phyloP scores from a whole-genome alignment of 2,888 invertebrate species.

The Oasisia sp. region DNA sequence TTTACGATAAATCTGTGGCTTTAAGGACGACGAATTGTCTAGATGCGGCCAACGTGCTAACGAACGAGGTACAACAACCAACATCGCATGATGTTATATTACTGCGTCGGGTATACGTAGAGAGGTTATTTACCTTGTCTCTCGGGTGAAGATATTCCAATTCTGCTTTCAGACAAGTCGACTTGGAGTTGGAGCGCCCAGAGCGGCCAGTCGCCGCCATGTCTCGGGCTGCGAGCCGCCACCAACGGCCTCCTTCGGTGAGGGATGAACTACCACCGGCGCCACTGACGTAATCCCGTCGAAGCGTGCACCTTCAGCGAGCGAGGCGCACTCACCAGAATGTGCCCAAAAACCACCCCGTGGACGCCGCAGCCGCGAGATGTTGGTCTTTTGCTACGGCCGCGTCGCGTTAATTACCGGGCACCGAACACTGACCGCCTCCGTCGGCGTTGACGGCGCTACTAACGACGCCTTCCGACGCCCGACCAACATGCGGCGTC shows the following conservation, averaged over 20 bases:
- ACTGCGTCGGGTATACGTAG: not conserved
- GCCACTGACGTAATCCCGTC: not conserved
- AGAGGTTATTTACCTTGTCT: slow-evolving; percentile 14
- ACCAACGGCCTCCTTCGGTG: not conserved
- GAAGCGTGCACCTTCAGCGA: not conserved
- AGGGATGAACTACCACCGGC: not conserved
- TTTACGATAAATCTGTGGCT: too few species aligned
- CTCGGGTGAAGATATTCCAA: not conserved
- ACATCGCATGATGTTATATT: too few species aligned
- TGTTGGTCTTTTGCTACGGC: not conserved
- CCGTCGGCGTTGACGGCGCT: not conserved
- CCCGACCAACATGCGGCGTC: not conserved
- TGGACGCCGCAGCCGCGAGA: not conserved
- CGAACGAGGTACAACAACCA: too few species aligned
- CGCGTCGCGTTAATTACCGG: not conserved
- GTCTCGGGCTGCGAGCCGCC: not conserved
- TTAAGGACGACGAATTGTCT: too few species aligned
- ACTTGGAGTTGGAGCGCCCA: slow-evolving; percentile 19
- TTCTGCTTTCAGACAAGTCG: not conserved
- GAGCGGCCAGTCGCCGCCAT: slow-evolving; percentile 14
- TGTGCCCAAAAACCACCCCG: not conserved
- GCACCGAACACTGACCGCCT: not conserved
- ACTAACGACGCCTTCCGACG: not conserved
- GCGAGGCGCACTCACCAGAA: not conserved
- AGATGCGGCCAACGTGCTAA: too few species aligned